These are phyloP conservation scores for Pithys albifrons DNA, from an alignment of 2,113 vertebrate species.

Conservation along the genomic window DNA sequence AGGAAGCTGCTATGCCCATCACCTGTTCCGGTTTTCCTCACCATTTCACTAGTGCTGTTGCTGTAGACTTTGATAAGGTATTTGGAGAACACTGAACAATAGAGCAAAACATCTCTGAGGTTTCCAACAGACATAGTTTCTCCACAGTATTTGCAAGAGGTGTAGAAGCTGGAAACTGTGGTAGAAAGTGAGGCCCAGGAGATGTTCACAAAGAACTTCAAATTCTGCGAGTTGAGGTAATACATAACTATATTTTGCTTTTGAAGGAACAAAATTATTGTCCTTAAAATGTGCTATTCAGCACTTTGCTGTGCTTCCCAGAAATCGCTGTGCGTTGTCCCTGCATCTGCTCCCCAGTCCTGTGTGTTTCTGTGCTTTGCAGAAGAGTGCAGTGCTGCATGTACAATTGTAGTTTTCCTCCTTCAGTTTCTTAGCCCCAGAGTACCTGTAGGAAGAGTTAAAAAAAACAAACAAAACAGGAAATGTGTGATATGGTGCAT, in stretches of 20 bases:
- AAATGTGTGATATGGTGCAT: background rate
- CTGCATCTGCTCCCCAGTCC: background rate
- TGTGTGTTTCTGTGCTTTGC: background rate
- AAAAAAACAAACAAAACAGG: background rate
- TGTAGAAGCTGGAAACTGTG: background rate
- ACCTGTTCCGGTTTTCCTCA: background rate
- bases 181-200: background rate
- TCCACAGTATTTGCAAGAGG: background rate
- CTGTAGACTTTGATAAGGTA: background rate
- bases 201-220: background rate
- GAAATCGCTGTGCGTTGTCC: background rate
- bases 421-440: background rate
- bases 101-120: background rate
- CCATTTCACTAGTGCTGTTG: background rate
- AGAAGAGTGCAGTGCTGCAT: background rate
- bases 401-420: background rate
- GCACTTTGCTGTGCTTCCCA: fast-evolving
- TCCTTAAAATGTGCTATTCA: background rate
- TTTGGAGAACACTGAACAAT: background rate
- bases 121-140: background rate
- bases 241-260: background rate
- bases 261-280: background rate
- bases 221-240: background rate
- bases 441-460: background rate
- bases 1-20: background rate